Percentiles rank a stretch among this genome's conserved stretches.
phyloP scores from a whole-genome alignment of 1,140 invertebrate genomes.

The Drosophila ambigua region DNA sequence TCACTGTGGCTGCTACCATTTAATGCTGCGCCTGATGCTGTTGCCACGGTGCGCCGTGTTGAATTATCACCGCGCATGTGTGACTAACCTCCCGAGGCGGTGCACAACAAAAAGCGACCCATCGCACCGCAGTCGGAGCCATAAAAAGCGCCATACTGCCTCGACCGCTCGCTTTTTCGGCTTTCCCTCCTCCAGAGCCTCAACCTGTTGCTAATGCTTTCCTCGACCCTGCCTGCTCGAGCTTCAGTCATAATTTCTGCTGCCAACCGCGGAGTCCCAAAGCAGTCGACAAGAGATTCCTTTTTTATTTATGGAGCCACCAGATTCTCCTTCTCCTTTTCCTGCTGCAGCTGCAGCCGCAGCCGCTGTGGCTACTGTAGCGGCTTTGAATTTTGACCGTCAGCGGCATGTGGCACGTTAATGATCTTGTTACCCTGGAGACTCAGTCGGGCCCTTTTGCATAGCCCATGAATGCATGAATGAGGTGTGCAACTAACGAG shows the following conservation, averaged over 20 bases:
- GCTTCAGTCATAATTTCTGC: conserved; percentile 73
- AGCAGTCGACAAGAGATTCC: conserved; percentile 43
- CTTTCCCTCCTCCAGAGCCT: conserved; percentile 1
- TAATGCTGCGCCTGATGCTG: conserved; percentile 60
- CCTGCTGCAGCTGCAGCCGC: conserved; percentile 11
- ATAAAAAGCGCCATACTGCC: conserved; percentile 21
- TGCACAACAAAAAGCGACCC: conserved; percentile 72
- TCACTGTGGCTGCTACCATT: conserved; percentile 61
- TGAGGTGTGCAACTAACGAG: conserved; percentile 60
- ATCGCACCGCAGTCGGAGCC: conserved; percentile 2
- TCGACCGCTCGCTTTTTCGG: conserved; percentile 25
- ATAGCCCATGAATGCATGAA: conserved; percentile 27
- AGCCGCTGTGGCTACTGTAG: conserved; percentile 30
- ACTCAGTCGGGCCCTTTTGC: conserved; percentile 59
- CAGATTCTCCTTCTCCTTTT: conserved; percentile 32
- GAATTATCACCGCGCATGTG: conserved; percentile 79
- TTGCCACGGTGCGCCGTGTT: conserved; percentile 35
- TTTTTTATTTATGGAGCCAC: conserved; percentile 68
- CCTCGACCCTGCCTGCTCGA: conserved; percentile 37
- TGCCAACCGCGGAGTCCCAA: conserved; percentile 42
- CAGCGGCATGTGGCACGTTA: conserved; percentile 66
- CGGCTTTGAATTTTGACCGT: conserved; percentile 55
- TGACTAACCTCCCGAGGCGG: conserved; percentile 75
- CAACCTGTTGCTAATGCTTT: conserved; percentile 74
- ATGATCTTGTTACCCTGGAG: conserved; percentile 75